A percentile compares a stretch with the other conserved stretches of the same genome.
Conservation (phyloP, 2,888 invertebrate genomes). For the Tenthredo distinguenda region DNA sequence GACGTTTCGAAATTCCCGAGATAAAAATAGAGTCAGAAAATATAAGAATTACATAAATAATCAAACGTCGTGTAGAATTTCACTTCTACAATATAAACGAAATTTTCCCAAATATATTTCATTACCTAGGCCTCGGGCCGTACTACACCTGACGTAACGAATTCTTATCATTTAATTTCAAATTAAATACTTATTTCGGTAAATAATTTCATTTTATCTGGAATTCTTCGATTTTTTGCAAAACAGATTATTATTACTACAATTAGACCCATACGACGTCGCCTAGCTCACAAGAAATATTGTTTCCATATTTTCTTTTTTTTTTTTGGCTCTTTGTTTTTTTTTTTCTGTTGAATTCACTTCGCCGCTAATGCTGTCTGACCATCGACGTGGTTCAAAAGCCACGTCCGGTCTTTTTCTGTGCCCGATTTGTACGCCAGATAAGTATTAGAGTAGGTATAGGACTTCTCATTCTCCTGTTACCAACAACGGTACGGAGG, state of each 20-base stretch:
- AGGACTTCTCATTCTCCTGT: slow-evolving; percentile 13
- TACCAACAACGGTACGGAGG: not conserved
- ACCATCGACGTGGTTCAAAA: slow-evolving; percentile 8
- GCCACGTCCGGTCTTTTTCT: slow-evolving; percentile 18
- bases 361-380: not conserved
- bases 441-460: not conserved
- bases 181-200: no score
- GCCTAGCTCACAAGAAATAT: not conserved
- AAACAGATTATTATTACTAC: not conserved
- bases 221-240: no score
- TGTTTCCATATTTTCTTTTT: not conserved
- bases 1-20: not conserved
- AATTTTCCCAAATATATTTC: no score
- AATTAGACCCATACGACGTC: not conserved
- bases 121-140: no score
- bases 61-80: no score
- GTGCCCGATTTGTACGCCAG: slow-evolving; percentile 2
- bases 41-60: not conserved
- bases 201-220: no score
- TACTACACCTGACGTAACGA: no score
- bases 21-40: not conserved
- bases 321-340: not conserved
- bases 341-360: not conserved
- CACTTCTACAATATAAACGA: no score
- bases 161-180: no score